These are phyloP conservation scores for Apis dorsata DNA, from an alignment of 1,140 invertebrate species.

Conservation along the genomic window DNA sequence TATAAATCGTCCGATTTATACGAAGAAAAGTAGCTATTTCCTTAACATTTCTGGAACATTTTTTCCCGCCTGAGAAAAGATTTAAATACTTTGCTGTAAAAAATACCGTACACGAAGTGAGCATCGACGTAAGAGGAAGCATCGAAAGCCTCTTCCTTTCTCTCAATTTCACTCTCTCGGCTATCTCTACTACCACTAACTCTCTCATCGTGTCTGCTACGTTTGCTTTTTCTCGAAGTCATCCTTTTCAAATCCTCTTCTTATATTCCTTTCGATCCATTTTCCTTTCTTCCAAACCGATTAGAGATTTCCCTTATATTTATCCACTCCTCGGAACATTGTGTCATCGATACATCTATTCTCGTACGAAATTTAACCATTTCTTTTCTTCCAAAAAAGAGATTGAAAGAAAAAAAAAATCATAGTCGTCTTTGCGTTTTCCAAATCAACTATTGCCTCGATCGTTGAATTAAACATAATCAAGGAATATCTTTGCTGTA, in stretches of 20 bases:
- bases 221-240: neutral
- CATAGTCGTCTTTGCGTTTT: neutral
- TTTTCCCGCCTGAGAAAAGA: neutral
- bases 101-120: neutral
- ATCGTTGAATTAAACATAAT: no score
- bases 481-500: no score
- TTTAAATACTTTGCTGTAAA: neutral
- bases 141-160: neutral
- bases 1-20: no score
- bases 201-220: neutral
- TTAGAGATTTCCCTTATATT: neutral
- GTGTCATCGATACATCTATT: neutral
- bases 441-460: no score
- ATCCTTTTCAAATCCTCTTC: neutral
- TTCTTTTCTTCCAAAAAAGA: neutral
- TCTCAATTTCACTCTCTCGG: slow-evolving; percentile 8
- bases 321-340: neutral
- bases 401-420: neutral
- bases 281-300: neutral
- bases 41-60: no score
- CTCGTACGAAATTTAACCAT: neutral
- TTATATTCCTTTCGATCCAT: neutral
- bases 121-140: neutral
- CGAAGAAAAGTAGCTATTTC: no score
- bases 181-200: neutral